Evolutionary conservation across 2,113 vertebrate genomes (phyloP).

Genomic region (Apeltes quadracus): DNA sequence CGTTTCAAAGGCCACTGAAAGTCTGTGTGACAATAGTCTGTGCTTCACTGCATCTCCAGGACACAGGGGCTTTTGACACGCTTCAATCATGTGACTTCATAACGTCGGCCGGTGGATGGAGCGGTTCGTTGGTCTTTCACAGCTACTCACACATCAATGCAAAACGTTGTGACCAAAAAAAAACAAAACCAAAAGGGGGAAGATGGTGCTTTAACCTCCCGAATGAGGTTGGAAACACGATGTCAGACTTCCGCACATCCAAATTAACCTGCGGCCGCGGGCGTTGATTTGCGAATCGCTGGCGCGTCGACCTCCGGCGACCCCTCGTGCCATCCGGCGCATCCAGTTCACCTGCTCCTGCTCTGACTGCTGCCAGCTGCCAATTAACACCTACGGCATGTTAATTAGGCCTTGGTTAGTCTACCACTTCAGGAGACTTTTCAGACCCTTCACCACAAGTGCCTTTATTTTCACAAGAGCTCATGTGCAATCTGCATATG

Average conservation of each 20-base stretch:
- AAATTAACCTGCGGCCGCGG: conserved; percentile 74
- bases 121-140: background rate
- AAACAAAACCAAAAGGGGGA: conserved; percentile 31
- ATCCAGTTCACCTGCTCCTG: conserved; percentile 73
- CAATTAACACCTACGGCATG: conserved; percentile 83
- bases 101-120: conserved; percentile 13
- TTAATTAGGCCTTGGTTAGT: conserved; percentile 80
- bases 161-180: conserved; percentile 15
- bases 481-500: conserved; percentile 71
- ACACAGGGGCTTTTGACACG: background rate
- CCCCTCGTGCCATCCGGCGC: conserved; percentile 65
- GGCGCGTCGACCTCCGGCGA: conserved; percentile 60
- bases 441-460: conserved; percentile 75
- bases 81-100: conserved; percentile 4
- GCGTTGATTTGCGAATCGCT: conserved; percentile 77
- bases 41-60: background rate
- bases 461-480: conserved; percentile 70
- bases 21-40: too few species aligned
- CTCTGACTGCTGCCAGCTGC: conserved; percentile 75
- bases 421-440: conserved; percentile 78
- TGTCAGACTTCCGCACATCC: conserved; percentile 73
- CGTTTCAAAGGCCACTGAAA: too few species aligned
- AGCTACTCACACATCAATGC: background rate
- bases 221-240: conserved; percentile 71
- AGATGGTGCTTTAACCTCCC: conserved; percentile 71